A percentile compares a stretch with the other conserved stretches of the same genome.
Conservation (phyloP, 2,113 vertebrate genomes). For the Antidorcas marsupialis region DNA sequence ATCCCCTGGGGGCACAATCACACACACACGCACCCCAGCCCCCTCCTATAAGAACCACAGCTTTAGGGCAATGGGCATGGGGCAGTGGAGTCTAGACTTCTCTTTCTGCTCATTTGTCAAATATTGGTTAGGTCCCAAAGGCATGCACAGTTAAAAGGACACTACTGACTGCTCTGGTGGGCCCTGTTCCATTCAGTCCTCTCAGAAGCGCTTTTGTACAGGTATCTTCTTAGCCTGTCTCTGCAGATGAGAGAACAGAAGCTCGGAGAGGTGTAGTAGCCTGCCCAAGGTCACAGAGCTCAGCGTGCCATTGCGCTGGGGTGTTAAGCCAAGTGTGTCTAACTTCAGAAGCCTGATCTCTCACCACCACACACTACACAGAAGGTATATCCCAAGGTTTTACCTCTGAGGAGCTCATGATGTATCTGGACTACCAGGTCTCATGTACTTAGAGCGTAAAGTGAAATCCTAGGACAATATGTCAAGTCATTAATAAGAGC, state of each 20-base stretch:
- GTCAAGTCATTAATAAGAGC: not conserved
- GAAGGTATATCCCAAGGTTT: not conserved
- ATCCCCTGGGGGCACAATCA: not conserved
- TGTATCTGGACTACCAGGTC: not conserved
- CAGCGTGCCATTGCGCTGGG: not conserved
- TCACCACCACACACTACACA: not conserved
- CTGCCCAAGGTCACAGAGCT: not conserved
- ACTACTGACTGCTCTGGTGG: not conserved
- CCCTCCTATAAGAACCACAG: not conserved
- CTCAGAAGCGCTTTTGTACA: rapidly evolving
- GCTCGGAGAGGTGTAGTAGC: not conserved
- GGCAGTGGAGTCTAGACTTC: not conserved
- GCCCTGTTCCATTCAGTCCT: not conserved
- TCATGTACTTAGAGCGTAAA: not conserved
- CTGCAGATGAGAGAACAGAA: not conserved
- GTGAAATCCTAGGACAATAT: not conserved
- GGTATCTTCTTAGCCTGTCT: not conserved
- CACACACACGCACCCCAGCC: too few relatives aligned
- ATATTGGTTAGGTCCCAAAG: not conserved
- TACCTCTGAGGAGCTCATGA: not conserved
- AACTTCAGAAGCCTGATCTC: not conserved
- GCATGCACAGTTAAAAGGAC: too few relatives aligned
- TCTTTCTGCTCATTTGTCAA: not conserved
- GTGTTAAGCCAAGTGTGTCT: not conserved
- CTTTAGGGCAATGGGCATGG: not conserved